A percentile compares a stretch with the other conserved stretches of the same genome.
These are phyloP conservation scores for Drosophila sturtevanti DNA, from an alignment of 1,140 invertebrate species.

Conservation along the genomic window DNA sequence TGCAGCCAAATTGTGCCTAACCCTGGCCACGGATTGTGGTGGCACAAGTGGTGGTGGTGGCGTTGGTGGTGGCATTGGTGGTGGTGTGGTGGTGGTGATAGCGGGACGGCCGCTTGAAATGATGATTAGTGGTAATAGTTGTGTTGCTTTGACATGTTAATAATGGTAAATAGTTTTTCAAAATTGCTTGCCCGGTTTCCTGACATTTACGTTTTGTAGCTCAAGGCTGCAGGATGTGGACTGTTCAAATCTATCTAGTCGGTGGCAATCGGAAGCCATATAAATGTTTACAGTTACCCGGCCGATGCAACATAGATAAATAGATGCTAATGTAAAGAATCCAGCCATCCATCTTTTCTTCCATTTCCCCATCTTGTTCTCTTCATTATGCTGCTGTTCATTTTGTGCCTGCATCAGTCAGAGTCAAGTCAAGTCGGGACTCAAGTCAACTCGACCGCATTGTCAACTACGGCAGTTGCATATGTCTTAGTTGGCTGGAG, in stretches of 20 bases:
- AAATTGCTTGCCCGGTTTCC: slow-evolving; percentile 40
- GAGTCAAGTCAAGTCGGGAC: slow-evolving; percentile 53
- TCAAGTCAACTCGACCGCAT: slow-evolving; percentile 62
- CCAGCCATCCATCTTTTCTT: slow-evolving; percentile 18
- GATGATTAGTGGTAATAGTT: neutral
- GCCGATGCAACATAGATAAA: slow-evolving; percentile 10
- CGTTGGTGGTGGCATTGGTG: neutral
- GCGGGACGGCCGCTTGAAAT: no score
- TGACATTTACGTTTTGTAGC: slow-evolving; percentile 47
- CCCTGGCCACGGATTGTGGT: neutral
- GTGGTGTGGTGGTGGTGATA: neutral
- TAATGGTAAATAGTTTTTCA: slow-evolving; percentile 63
- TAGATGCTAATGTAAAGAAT: neutral
- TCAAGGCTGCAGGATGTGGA: slow-evolving; percentile 75
- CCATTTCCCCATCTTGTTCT: slow-evolving; percentile 8
- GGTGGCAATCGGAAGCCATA: slow-evolving; percentile 7
- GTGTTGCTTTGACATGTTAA: slow-evolving; percentile 25
- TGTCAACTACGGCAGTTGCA: slow-evolving; percentile 46
- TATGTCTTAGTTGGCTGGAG: neutral
- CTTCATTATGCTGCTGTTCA: slow-evolving; percentile 61
- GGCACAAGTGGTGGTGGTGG: neutral
- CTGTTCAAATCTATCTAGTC: slow-evolving; percentile 43
- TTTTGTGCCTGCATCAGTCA: slow-evolving; percentile 61
- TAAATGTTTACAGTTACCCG: no score
- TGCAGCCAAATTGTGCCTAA: slow-evolving; percentile 25